Conservation (phyloP, 2,888 invertebrate species). For the Netelia melanura region DNA sequence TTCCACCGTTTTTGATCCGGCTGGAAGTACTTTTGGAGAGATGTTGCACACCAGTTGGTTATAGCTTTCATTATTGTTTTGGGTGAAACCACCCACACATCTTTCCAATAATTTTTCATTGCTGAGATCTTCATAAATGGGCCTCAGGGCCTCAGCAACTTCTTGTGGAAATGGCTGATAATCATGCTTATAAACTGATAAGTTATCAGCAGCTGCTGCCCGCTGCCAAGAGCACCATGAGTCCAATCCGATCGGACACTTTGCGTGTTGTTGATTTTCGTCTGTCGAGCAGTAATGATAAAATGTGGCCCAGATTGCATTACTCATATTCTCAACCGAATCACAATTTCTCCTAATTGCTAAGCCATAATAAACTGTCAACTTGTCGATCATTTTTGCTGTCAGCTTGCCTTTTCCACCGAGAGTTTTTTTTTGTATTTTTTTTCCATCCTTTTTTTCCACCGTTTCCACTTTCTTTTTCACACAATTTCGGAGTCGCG, state of each 20-base stretch:
- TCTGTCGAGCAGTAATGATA: too few relatives aligned
- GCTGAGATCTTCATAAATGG: slow-evolving; percentile 76
- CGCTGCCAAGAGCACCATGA: too few relatives aligned
- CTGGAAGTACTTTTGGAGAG: slow-evolving; percentile 4
- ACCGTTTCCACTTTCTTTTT: slow-evolving; percentile 5
- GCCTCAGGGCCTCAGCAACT: slow-evolving; percentile 60
- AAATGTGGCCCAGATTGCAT: too few relatives aligned
- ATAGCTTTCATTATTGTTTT: background rate
- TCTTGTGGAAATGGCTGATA: too few relatives aligned
- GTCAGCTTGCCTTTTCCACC: slow-evolving; percentile 31
- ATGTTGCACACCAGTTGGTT: background rate
- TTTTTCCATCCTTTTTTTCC: too few relatives aligned
- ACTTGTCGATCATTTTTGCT: background rate
- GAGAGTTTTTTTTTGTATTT: slow-evolving; percentile 12
- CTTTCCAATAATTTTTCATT: slow-evolving; percentile 64
- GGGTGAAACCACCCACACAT: slow-evolving; percentile 5
- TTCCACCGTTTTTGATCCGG: slow-evolving; percentile 58
- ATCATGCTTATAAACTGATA: too few relatives aligned
- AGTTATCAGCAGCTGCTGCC: background rate
- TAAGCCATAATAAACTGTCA: slow-evolving; percentile 23
- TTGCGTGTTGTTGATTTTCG: too few relatives aligned
- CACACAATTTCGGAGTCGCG: slow-evolving; percentile 25
- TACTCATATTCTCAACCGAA: too few relatives aligned
- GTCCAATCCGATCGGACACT: too few relatives aligned
- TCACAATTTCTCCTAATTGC: background rate